Conservation (phyloP, 2,113 vertebrate genomes). For the Regulus satrapa region DNA sequence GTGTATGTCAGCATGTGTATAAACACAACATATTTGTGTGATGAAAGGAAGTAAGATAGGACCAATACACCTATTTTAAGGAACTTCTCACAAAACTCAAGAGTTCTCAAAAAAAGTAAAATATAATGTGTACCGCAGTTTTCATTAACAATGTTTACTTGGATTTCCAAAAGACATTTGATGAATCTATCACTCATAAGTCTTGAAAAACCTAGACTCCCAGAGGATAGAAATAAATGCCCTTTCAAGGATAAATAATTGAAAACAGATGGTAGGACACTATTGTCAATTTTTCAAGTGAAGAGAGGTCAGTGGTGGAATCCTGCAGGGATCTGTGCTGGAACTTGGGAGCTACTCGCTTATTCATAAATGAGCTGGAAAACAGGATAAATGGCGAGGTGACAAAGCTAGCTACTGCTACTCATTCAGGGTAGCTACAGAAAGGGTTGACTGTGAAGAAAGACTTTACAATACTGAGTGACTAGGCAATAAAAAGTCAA, state of each 20-base stretch:
- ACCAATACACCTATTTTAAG: background rate
- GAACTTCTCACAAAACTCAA: background rate
- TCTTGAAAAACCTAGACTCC: background rate
- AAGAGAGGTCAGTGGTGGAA: constrained; percentile 52
- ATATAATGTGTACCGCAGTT: background rate
- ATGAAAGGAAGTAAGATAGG: background rate
- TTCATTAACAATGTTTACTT: background rate
- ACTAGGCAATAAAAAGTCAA: constrained; percentile 1
- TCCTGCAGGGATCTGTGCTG: constrained; percentile 63
- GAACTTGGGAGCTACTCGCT: constrained; percentile 17
- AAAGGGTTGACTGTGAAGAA: background rate
- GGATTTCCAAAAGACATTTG: background rate
- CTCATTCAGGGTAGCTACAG: background rate
- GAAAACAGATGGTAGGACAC: constrained; percentile 56
- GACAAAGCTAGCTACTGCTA: constrained; percentile 12
- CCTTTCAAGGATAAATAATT: constrained; percentile 63
- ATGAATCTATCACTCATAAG: background rate
- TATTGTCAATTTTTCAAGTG: constrained; percentile 32
- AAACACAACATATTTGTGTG: background rate
- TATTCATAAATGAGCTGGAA: constrained; percentile 52
- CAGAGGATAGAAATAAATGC: constrained; percentile 52
- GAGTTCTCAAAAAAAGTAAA: background rate
- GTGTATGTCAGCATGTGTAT: background rate
- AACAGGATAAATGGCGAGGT: constrained; percentile 34
- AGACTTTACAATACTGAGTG: background rate